Evolutionary conservation across 2,888 invertebrate species (phyloP).

Genomic region (Pomacea canaliculata): DNA sequence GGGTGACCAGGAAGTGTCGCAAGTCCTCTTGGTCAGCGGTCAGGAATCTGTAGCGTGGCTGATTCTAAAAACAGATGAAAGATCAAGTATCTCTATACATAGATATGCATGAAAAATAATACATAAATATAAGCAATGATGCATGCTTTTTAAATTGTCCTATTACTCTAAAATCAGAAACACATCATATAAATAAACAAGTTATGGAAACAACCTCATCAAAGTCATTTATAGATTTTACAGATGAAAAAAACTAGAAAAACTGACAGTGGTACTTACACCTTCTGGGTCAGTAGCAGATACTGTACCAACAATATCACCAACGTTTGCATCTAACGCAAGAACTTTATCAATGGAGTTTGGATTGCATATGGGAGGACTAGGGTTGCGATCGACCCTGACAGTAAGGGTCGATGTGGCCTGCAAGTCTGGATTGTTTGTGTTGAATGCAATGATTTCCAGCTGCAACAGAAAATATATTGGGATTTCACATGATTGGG

Average conservation of each 20-base stretch:
- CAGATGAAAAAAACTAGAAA: too few species aligned
- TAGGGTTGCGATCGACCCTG: constrained; percentile 39
- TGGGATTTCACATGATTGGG: not conserved
- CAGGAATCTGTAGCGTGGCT: constrained; percentile 8
- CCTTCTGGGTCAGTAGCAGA: constrained; percentile 50
- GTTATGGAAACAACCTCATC: too few species aligned
- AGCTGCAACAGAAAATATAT: constrained; percentile 34
- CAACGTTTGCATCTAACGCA: constrained; percentile 34
- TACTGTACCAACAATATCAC: constrained; percentile 37
- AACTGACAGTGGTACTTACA: constrained; percentile 35
- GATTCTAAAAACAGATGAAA: not conserved
- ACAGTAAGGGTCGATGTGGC: constrained; percentile 36
- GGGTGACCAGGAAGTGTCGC: constrained; percentile 54
- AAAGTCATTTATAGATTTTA: too few species aligned
- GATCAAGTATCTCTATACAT: not conserved
- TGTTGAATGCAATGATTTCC: constrained; percentile 40
- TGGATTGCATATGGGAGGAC: constrained; percentile 33
- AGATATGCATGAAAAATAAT: not conserved
- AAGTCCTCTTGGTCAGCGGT: constrained; percentile 29
- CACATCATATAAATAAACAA: too few species aligned
- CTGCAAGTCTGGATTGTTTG: constrained; percentile 36
- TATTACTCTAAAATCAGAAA: too few species aligned
- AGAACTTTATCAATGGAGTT: constrained; percentile 31
- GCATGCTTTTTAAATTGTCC: too few species aligned
- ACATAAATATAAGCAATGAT: too few species aligned